These are phyloP conservation scores for Neogale vison DNA, from an alignment of 2,113 vertebrate species.

Conservation along the genomic window DNA sequence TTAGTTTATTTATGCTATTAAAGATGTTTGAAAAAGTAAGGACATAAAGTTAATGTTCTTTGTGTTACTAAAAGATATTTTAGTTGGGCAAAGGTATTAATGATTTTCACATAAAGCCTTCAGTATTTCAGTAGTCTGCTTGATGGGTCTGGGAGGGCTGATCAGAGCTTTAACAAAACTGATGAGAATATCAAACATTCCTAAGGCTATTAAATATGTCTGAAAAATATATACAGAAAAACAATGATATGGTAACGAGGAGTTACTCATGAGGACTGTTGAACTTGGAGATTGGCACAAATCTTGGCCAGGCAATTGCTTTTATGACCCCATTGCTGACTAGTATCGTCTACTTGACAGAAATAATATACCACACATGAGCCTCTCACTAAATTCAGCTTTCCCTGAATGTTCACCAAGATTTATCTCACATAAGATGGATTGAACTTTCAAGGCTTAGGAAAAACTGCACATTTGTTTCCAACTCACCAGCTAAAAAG, in stretches of 20 bases:
- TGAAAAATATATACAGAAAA: background rate
- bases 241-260: background rate
- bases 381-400: slow-evolving; percentile 50
- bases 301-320: slow-evolving; percentile 13
- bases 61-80: slow-evolving; percentile 3
- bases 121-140: background rate
- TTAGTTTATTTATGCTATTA: background rate
- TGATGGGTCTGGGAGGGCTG: background rate
- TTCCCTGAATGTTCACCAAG: background rate
- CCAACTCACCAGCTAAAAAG: background rate
- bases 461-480: background rate
- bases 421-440: slow-evolving; percentile 45
- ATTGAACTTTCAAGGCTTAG: slow-evolving; percentile 17
- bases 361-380: slow-evolving; percentile 31
- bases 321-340: slow-evolving; percentile 37
- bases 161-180: slow-evolving; percentile 11
- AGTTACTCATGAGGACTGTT: background rate
- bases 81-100: background rate
- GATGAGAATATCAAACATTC: background rate
- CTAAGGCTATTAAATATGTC: background rate
- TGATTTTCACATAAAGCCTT: background rate
- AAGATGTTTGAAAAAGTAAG: background rate
- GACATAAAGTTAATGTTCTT: background rate
- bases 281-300: slow-evolving; percentile 1
- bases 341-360: slow-evolving; percentile 25